Percentiles rank a stretch among this genome's conserved stretches.
phyloP scores from a whole-genome alignment of 2,113 vertebrate species.

The Toxostoma redivivum region DNA sequence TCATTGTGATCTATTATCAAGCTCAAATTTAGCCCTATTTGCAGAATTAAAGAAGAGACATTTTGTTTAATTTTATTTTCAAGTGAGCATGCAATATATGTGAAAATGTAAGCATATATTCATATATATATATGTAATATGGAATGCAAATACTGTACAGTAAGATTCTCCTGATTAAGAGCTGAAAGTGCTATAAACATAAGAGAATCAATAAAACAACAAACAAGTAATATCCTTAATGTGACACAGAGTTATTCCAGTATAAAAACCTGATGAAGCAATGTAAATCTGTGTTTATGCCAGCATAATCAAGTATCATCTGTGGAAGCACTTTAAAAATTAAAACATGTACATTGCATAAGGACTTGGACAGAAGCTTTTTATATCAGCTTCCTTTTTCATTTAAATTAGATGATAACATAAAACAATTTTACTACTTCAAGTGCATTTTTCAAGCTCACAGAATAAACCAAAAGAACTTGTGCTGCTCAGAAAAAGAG shows the following conservation, averaged over 20 bases:
- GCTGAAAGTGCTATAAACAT: neutral
- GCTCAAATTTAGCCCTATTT: neutral
- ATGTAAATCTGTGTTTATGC: neutral
- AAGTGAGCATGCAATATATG: neutral
- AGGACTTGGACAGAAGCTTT: neutral
- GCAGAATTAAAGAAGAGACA: neutral
- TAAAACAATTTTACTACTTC: neutral
- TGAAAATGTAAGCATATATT: neutral
- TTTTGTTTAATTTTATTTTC: neutral
- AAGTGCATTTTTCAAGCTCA: neutral
- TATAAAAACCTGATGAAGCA: neutral
- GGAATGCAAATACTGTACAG: neutral
- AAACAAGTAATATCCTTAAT: neutral
- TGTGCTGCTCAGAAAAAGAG: neutral
- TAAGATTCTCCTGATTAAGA: neutral
- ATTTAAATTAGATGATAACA: neutral
- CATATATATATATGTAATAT: neutral
- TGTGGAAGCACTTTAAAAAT: neutral
- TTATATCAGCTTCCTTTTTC: neutral
- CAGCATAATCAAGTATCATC: neutral
- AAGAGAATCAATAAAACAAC: neutral
- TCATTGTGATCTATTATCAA: neutral
- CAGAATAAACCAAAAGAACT: neutral
- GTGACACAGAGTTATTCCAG: neutral
- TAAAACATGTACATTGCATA: constrained; percentile 4